Base-by-base conservation (phyloP, 2,888 invertebrate genomes). In the Xylota sylvarum region DNA sequence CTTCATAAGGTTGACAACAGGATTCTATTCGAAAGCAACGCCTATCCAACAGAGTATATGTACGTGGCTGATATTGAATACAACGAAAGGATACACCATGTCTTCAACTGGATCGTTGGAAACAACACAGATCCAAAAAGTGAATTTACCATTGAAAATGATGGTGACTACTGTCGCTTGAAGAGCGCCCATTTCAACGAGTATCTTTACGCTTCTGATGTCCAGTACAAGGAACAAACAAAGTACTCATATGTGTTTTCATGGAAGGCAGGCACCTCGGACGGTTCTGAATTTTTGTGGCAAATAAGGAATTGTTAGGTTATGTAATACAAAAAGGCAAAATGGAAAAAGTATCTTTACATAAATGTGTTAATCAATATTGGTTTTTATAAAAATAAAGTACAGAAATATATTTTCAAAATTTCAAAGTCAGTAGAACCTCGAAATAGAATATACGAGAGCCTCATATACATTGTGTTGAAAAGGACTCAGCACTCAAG, bases 91-190 rank as follows among this genome's bases (percentile, higher is more conserved):
- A 30, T 12, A n/a, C 80, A 46, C 1, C 55, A 19, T 30, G 37
- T 76, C 2, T 76, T 76, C 48, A 58, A 23, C 4, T 76, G 76
- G 76, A 65, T 76, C 17, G 48, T 35, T 2, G 74, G 81, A 7
- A 19, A 40, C n/a, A 81, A 81, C 9, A 74, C 48, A 2, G 81
- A 74, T 10, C 30, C 35, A 0, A 73, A 80, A 10, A 80, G 80
- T 55, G 73, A 32, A 5, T 74, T 67, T 52, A 30, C 17, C 0
- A 12, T 81, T 12, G 69, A 81, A 12, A 27, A 76, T 10, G 35
- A 55, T 23, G 81, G 69, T 4, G 69, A 81, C 1, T 35, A 62
- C 23, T 74, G 81, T n/a, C 56, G 32, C 17, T 14, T 81, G 7
- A 81, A 64, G 14, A 69, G 69, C 9, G 32, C 14, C 0, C 35